Percentiles rank a stretch among this genome's conserved stretches.
Conservation (phyloP, 53 echinoderm and acorn worm genomes). For the Echinarachnius parma region DNA sequence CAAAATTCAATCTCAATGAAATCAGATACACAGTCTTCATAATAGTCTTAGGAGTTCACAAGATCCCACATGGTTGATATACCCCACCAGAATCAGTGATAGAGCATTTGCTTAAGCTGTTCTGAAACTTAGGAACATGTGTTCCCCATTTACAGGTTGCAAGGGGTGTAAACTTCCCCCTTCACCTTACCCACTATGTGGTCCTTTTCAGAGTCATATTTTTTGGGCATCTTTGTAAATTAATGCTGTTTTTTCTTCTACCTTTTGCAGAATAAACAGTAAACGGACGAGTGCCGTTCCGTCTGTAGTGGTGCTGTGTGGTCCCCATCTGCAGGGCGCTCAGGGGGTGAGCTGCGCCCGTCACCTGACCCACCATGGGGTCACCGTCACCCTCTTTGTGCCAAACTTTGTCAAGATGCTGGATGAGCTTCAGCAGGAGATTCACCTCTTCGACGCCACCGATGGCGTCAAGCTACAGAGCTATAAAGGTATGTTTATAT, state of each 20-base stretch:
- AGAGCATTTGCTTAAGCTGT: too few species aligned
- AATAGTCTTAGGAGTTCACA: too few species aligned
- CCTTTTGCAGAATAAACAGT: neutral
- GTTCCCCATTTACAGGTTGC: too few species aligned
- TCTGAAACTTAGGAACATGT: too few species aligned
- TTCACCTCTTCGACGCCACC: constrained; percentile 67
- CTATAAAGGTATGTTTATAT: constrained; percentile 52
- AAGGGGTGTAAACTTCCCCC: too few species aligned
- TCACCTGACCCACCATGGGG: constrained; percentile 77
- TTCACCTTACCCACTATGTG: too few species aligned
- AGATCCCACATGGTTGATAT: too few species aligned
- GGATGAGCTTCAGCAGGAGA: constrained; percentile 62
- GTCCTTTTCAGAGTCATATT: too few species aligned
- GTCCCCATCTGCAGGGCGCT: constrained; percentile 90
- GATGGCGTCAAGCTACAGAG: constrained; percentile 67
- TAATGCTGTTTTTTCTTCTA: too few species aligned
- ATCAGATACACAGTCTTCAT: too few species aligned
- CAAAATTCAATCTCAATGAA: neutral
- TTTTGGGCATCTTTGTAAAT: too few species aligned
- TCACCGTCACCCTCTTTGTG: constrained; percentile 71
- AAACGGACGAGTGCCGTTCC: constrained; percentile 24
- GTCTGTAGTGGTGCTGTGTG: constrained; percentile 71
- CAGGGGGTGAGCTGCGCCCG: constrained; percentile 93
- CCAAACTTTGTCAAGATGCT: constrained; percentile 83
- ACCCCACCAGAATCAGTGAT: too few species aligned